Evolutionary conservation across 2,113 vertebrate species (phyloP), one percentile per base, ranked within the genome.

Genomic region (Aphyosemion australe): DNA sequence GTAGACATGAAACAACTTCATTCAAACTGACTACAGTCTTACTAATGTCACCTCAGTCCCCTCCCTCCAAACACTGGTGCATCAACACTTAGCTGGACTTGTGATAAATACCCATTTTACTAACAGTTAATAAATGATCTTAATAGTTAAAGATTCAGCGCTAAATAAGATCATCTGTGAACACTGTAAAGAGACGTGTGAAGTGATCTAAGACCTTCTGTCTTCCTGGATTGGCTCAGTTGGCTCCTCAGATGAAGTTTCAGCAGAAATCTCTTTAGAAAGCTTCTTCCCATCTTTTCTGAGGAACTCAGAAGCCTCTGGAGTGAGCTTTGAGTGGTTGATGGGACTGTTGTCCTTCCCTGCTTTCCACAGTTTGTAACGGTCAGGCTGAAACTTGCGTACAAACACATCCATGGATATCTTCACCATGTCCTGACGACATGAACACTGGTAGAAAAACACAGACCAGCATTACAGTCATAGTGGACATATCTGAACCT

Each of bases 331-430:
- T 56, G 93, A 86, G 49, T 99, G 97, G 87, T 99, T 96, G 10
- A 98, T 97, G 21, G 91, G 86, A 5, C 89, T 70, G 19, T 87
- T 90, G 5, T 99, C 97, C 71, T 98, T 97, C 37, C 97, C 96
- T 0, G 95, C 92, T 88, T 96, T 95, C 97, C 97, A 99, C 20
- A 95, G 92, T 80, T 96, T 96, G 85, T 99, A 99, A 20, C 95
- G 94, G 26, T 98, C 95, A 0, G 97, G 96, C 83, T 99, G 97
- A 82, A 95, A 99, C 83, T 96, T 96, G 68, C 92, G 93, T 65
- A 99, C 97, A 76, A 99, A 99, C 56, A 95, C 93, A 4, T 99
- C 97, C 97, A 99, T 99, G 61, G 97, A 96, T 69, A 99, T 98
- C 91, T 98, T 99, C 79, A 99, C 97, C 94, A 96, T 96, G 77